Evolutionary conservation across 1,140 invertebrate genomes (phyloP).

Genomic region (Drosophila punjabiensis): DNA sequence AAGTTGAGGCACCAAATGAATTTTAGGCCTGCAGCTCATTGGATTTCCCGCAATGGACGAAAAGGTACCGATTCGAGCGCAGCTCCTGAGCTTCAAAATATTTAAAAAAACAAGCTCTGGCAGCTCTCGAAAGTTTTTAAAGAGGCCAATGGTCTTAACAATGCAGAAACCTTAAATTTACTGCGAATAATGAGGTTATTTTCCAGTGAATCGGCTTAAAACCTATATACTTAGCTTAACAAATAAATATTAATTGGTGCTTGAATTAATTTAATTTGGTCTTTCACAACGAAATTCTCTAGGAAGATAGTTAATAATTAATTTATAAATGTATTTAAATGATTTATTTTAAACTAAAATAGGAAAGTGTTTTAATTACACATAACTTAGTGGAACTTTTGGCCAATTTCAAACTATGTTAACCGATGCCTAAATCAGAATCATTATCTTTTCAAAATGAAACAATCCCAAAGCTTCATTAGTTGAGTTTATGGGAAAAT

Average conservation of each 20-base stretch:
- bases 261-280: neutral
- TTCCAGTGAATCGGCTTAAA: neutral
- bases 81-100: too few species aligned
- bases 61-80: too few species aligned
- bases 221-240: neutral
- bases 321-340: neutral
- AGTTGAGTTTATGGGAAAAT: neutral
- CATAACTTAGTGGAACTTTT: neutral
- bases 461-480: neutral
- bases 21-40: slow-evolving; percentile 61
- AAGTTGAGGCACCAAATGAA: slow-evolving; percentile 62
- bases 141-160: too few species aligned
- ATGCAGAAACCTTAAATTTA: neutral
- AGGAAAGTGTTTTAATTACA: too few species aligned
- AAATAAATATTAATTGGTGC: neutral
- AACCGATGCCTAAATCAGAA: neutral
- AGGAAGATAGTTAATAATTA: neutral
- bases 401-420: neutral
- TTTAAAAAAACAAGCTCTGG: too few species aligned
- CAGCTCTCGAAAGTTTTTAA: too few species aligned
- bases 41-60: too few species aligned
- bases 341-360: too few species aligned
- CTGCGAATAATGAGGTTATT: neutral
- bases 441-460: neutral
- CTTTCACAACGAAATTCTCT: neutral